Conservation (phyloP, 2,888 invertebrate species). For the Mechanitis mazaeus region DNA sequence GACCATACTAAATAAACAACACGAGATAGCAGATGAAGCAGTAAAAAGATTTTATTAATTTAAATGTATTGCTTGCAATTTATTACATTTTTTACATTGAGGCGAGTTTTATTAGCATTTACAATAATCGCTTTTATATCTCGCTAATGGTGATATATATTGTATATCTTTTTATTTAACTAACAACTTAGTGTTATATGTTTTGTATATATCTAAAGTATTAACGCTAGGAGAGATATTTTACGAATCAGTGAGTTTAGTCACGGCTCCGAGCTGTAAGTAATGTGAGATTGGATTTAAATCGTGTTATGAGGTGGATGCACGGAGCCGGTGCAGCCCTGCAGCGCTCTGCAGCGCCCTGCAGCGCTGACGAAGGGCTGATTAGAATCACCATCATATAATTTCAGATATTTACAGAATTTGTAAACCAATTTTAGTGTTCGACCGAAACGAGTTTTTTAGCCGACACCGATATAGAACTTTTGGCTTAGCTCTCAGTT, state of each 20-base stretch:
- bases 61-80: constrained; percentile 1
- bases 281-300: constrained; percentile 66
- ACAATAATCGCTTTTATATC: no score
- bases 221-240: no score
- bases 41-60: constrained; percentile 1
- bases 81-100: neutral
- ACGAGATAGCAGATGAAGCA: neutral
- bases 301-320: constrained; percentile 54
- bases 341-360: no score
- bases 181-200: no score
- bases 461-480: no score
- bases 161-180: no score
- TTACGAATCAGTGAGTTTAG: constrained; percentile 9
- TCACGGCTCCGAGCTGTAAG: constrained; percentile 62
- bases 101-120: neutral
- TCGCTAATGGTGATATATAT: no score
- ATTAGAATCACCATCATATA: neutral
- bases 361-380: no score
- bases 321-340: constrained; percentile 29
- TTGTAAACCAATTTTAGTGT: no score
- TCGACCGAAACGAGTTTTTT: no score
- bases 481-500: no score
- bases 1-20: constrained; percentile 14
- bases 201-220: no score
- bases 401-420: neutral